Evolutionary conservation across 2,888 invertebrate genomes (phyloP).

Genomic region (Rhamnusium bicolor): DNA sequence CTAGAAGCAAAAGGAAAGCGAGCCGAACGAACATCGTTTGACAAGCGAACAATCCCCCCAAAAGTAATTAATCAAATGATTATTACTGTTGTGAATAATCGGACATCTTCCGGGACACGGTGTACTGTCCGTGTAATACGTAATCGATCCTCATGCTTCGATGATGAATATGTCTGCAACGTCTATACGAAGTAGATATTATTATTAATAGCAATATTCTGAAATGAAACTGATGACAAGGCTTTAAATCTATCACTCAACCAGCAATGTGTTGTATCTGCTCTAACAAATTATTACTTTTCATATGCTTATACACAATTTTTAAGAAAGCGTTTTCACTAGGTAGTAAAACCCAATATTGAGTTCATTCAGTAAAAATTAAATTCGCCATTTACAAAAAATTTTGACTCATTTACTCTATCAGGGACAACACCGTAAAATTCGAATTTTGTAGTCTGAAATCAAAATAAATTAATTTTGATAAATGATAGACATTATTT

Average conservation of each 20-base stretch:
- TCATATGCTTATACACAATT: no score
- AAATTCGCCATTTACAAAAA: no score
- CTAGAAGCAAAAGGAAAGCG: slow-evolving; percentile 21
- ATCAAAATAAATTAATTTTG: no score
- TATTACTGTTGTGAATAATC: slow-evolving; percentile 58
- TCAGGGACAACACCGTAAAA: no score
- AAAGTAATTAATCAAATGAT: slow-evolving; percentile 54
- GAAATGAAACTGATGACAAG: slow-evolving; percentile 4
- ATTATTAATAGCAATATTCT: background rate
- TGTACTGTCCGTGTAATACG: slow-evolving; percentile 39
- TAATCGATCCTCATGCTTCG: slow-evolving; percentile 37
- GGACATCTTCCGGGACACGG: slow-evolving; percentile 46
- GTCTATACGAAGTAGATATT: background rate
- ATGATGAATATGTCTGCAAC: slow-evolving; percentile 30
- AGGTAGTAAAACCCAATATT: no score
- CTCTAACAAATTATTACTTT: no score
- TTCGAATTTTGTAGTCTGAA: no score
- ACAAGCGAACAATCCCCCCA: slow-evolving; percentile 29
- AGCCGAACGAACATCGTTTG: slow-evolving; percentile 5
- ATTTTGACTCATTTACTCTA: no score
- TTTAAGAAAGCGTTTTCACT: no score
- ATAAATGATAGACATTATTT: no score
- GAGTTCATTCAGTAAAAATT: no score
- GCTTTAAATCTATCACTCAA: background rate
- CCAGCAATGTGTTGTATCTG: no score